These are phyloP conservation scores for Bergia sp. DNA, from an alignment of 92 coral and sea anemone genomes.

Conservation along the genomic window DNA sequence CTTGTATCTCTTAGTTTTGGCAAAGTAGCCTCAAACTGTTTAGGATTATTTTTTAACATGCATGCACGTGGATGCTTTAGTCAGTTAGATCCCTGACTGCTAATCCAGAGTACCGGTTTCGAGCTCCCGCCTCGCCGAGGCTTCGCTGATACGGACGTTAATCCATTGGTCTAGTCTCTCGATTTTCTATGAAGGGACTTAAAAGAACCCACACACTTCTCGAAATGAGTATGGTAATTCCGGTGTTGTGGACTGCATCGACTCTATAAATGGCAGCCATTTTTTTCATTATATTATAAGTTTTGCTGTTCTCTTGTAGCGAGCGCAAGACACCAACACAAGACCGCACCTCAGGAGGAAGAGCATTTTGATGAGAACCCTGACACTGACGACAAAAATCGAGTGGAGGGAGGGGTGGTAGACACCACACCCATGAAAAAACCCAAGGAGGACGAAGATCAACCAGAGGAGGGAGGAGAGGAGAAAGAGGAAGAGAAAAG, in stretches of 20 bases:
- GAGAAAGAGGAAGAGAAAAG: background rate
- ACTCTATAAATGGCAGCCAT: background rate
- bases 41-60: too few relatives aligned
- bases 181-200: too few relatives aligned
- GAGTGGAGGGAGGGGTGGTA: conserved; percentile 28
- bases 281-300: background rate
- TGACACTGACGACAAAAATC: conserved; percentile 23
- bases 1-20: background rate
- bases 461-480: conserved; percentile 1
- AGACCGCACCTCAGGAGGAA: conserved; percentile 2
- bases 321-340: conserved; percentile 4
- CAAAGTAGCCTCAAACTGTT: background rate
- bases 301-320: background rate
- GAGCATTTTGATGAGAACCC: conserved; percentile 4
- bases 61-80: too few relatives aligned
- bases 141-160: too few relatives aligned
- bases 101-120: too few relatives aligned
- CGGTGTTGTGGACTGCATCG: background rate
- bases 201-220: too few relatives aligned
- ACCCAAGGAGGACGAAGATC: conserved; percentile 2
- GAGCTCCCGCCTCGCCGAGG: too few relatives aligned
- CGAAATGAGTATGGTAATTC: background rate
- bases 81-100: too few relatives aligned
- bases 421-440: conserved; percentile 21
- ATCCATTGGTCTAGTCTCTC: too few relatives aligned